A percentile compares a stretch with the other conserved stretches of the same genome.
These are phyloP conservation scores for Sylvia borin DNA, from an alignment of 2,797 vertebrate species.

Conservation along the genomic window DNA sequence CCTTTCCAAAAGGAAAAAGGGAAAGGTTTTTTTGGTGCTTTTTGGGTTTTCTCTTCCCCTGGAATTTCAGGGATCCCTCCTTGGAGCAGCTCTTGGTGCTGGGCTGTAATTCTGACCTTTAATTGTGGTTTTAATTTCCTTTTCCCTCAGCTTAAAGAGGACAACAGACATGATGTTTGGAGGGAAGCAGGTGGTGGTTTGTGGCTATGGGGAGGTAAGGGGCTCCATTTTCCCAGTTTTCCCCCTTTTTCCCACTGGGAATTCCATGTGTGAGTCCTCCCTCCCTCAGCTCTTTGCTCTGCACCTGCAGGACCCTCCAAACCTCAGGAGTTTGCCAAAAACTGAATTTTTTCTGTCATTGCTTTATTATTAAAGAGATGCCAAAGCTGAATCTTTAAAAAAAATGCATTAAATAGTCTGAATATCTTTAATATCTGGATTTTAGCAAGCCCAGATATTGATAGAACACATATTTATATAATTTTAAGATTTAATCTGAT, in stretches of 20 bases:
- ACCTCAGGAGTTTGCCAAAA: accelerated
- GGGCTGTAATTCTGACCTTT: neutral
- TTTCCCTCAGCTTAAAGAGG: conserved; percentile 85
- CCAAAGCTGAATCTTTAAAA: neutral
- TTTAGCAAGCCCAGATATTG: neutral
- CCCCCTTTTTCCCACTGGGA: neutral
- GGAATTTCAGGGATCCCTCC: neutral
- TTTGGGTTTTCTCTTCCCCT: too few relatives aligned
- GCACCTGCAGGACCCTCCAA: neutral
- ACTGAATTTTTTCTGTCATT: accelerated
- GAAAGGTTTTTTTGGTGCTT: neutral
- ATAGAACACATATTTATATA: accelerated
- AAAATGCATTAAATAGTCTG: neutral
- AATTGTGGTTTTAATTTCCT: neutral
- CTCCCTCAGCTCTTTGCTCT: neutral
- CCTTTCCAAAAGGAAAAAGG: neutral
- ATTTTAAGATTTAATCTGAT: neutral
- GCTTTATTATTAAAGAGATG: accelerated
- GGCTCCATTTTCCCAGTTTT: too few relatives aligned
- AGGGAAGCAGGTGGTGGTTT: conserved; percentile 95
- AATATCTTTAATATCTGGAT: too few relatives aligned
- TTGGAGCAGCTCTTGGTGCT: neutral
- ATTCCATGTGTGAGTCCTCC: neutral
- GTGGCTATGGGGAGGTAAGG: conserved; percentile 95
- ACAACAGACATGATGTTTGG: conserved; percentile 97